phyloP scores from a whole-genome alignment of 2,797 vertebrate genomes.

The Myripristis jacobus region DNA sequence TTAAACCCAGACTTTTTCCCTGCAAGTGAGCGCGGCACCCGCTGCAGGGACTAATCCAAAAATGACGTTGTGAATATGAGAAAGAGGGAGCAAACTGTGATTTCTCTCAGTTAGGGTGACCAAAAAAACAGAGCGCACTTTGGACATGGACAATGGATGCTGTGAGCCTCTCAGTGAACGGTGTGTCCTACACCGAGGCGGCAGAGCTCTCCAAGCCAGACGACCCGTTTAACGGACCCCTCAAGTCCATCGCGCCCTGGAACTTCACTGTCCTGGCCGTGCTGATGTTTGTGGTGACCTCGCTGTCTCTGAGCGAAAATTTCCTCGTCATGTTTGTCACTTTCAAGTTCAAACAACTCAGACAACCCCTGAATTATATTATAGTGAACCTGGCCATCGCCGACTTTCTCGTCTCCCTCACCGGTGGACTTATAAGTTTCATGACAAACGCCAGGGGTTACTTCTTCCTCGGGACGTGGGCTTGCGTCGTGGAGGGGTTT shows the following conservation, averaged over 20 bases:
- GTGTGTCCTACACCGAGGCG: conserved; percentile 76
- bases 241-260: conserved; percentile 86
- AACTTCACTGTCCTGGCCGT: conserved; percentile 90
- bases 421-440: conserved; percentile 90
- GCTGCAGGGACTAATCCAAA: conserved; percentile 5
- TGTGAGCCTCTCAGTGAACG: conserved; percentile 78
- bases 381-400: conserved; percentile 92
- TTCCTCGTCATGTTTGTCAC: conserved; percentile 92
- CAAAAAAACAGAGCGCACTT: neutral
- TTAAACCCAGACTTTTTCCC: conserved; percentile 1
- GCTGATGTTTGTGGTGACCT: conserved; percentile 89
- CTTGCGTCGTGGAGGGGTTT: conserved; percentile 92
- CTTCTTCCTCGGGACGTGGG: conserved; percentile 91
- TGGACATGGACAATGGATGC: conserved; percentile 80
- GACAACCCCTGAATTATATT: conserved; percentile 91
- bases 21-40: conserved; percentile 6
- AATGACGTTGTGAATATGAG: conserved; percentile 51
- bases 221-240: conserved; percentile 85
- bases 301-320: conserved; percentile 89
- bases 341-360: conserved; percentile 88
- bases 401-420: conserved; percentile 91
- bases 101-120: conserved; percentile 16
- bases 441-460: conserved; percentile 89
- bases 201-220: conserved; percentile 53
- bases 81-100: conserved; percentile 1